Evolutionary conservation across 2,888 invertebrate genomes (phyloP), one percentile per base, ranked within the genome.

Genomic region (Chelonus formosanus): DNA sequence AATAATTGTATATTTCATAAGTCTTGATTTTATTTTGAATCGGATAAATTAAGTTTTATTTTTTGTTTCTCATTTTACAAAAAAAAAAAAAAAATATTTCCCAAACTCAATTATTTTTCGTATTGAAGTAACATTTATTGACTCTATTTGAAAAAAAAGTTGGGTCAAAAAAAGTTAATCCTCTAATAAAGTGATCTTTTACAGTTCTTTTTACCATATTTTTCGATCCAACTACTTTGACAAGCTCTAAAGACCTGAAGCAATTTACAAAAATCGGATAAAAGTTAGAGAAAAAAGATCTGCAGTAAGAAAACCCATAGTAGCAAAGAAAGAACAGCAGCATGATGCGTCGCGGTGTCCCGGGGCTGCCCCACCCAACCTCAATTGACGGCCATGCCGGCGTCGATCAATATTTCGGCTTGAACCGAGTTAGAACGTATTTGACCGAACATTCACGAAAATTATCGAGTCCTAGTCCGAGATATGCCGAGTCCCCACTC

Each of bases 351-450:
- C 63, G 65, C 47, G 47, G 54, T 63, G 72, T 68, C 72, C 71
- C 71, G 67, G 72, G 71, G 67, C 69, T 50, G 71, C 73, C 73
- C 73, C 71, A 73, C 71, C 73, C 71, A 72, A 65, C 60, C 35
- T 34, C 62, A 34, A 57, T 53, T 64, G 80, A 70, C 77, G 70
- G 75, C 76, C 77, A 78, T 77, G 76, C 73, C 75, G 71, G 74
- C 75, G 74, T 69, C 77, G 81, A 82, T 82, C 83, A 82, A 82
- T 82, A 78, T 78, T 83, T 86, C 86, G 86, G 85, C 84, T 84
- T 84, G 77, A 79, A 74, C 70, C 75, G 72, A 70, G 71, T 10
- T 57, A 40, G 67, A 52, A 35, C 71, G 68, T 61, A 47, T 10
- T 34, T 3, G 45, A 36, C 48, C 76, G 77, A 74, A 53, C 32